Evolutionary conservation across 1,140 invertebrate species (phyloP), one percentile per base, ranked within the genome.

Genomic region (Drosophila ironensis): DNA sequence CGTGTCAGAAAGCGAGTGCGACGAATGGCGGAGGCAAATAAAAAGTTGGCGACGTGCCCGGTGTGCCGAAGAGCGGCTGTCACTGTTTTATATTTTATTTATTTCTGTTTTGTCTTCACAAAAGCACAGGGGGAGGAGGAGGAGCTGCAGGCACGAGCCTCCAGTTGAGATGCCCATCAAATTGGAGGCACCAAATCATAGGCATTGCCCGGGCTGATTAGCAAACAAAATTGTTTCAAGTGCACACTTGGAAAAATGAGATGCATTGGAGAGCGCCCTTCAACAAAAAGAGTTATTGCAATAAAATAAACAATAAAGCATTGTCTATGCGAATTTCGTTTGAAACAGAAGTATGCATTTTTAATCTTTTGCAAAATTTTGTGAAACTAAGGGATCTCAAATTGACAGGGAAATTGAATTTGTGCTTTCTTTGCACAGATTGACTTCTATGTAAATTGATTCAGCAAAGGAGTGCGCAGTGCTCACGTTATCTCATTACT

Each of bases 11-110:
- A 64, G 7, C 53, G 59, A 37, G 40, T 42, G 42, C 38, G 54
- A 44, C 30, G 52, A 57, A 59, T 52, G 59, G 38, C 52, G 63
- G 71, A 84, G 66, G 73, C 48, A 84, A 84, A 86, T 84, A 84
- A 82, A 84, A 86, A 84, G 74, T 86, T 44, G 37, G 52, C 80
- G 60, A 84, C 80, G 74, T 84, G 80, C 70, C 57, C 56, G 72
- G 80, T 72, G 64, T 84, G 53, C 56, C 44, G 42, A 84, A 71
- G 46, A 52, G 46, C 17, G 48, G 33, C 9, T 41, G 27, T 7
- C 12, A 37, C 33, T 37, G 33, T 37, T 37, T 37, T 37, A 16
- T 16, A 37, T 37, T 37, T 37, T 37, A 37, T 37, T 37, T 37
- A 37, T 37, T 37, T 14, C 30, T 27, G 25, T 28, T 33, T 33